phyloP scores from a whole-genome alignment of 64 coral and sea anemone species.

The Pocillopora damicornis region DNA sequence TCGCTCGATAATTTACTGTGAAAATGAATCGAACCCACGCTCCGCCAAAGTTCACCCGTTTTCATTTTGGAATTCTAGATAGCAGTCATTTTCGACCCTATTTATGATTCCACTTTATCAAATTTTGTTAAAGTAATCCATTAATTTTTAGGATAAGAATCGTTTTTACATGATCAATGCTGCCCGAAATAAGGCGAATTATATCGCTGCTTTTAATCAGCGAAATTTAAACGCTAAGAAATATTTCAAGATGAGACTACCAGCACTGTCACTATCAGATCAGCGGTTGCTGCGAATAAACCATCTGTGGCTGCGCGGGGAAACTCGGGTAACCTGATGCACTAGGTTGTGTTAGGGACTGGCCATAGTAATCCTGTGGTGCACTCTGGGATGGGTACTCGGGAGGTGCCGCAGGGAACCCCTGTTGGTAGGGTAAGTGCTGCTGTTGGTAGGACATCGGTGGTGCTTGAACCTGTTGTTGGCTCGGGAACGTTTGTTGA shows the following conservation, averaged over 20 bases:
- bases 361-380: slow-evolving; percentile 46
- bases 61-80: too few species aligned
- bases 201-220: neutral
- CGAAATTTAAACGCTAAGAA: neutral
- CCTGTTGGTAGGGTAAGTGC: slow-evolving; percentile 24
- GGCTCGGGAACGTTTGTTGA: slow-evolving; percentile 19
- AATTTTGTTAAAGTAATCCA: too few species aligned
- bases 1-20: too few species aligned
- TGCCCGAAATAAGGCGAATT: neutral
- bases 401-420: slow-evolving; percentile 31
- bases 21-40: too few species aligned
- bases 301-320: slow-evolving; percentile 45
- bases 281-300: slow-evolving; percentile 52
- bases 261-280: slow-evolving; percentile 23
- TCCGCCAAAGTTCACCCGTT: too few species aligned
- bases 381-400: slow-evolving; percentile 39
- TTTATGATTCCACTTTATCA: too few species aligned
- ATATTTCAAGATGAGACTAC: too few species aligned
- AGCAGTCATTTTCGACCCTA: too few species aligned
- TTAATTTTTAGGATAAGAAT: neutral
- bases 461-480: slow-evolving; percentile 22
- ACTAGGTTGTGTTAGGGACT: slow-evolving; percentile 1
- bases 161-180: neutral
- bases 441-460: slow-evolving; percentile 31
- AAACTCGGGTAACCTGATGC: slow-evolving; percentile 17